Evolutionary conservation across 1,140 invertebrate species (phyloP).

Genomic region (Papilio glaucus): DNA sequence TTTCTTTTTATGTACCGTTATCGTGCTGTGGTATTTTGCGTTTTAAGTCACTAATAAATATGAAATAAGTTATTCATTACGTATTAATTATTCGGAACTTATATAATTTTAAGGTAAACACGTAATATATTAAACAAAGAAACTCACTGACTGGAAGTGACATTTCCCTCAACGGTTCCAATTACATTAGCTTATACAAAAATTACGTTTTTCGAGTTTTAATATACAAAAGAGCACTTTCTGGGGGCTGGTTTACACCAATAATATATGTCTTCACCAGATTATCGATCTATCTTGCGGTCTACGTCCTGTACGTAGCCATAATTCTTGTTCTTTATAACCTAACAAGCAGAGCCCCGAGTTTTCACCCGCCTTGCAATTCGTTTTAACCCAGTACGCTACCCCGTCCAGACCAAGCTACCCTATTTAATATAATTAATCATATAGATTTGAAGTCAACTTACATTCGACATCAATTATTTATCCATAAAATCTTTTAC

Average conservation of each 20-base stretch:
- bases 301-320: neutral
- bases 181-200: slow-evolving; percentile 13
- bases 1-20: neutral
- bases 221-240: neutral
- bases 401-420: too few species aligned
- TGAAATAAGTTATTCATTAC: neutral
- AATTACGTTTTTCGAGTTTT: slow-evolving; percentile 2
- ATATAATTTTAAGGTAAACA: neutral
- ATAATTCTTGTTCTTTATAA: neutral
- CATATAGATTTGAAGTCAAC: too few species aligned
- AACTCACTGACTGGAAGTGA: neutral
- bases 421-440: too few species aligned
- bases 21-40: neutral
- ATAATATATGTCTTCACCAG: neutral
- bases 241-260: neutral
- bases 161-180: neutral
- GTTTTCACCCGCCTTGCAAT: too few species aligned
- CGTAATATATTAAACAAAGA: neutral
- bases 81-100: neutral
- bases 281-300: neutral
- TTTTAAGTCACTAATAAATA: neutral
- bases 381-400: too few species aligned
- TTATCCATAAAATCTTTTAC: too few species aligned
- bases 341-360: too few species aligned
- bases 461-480: too few species aligned